phyloP scores from a whole-genome alignment of 1,140 invertebrate species.

The Nephila pilipes region DNA sequence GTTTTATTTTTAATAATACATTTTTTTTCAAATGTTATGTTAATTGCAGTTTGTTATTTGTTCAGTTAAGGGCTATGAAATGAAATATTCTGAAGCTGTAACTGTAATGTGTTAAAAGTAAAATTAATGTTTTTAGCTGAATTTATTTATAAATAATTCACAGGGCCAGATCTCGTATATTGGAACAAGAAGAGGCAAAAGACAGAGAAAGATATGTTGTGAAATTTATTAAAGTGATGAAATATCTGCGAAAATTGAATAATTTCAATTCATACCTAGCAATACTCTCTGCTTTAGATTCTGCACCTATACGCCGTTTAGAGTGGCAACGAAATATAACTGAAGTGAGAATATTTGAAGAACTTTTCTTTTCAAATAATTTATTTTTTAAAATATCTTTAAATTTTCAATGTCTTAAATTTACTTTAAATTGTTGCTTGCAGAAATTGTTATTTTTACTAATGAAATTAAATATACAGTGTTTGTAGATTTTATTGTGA shows the following conservation, averaged over 20 bases:
- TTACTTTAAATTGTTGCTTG: background rate
- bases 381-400: background rate
- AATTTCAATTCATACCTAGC: constrained; percentile 99
- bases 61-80: too few species aligned
- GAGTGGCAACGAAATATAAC: constrained; percentile 96
- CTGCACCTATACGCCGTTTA: constrained; percentile 94
- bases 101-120: too few species aligned
- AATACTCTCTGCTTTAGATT: constrained; percentile 96
- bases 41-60: too few species aligned
- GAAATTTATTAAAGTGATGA: constrained; percentile 99
- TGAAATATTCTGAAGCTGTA: too few species aligned
- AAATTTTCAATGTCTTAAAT: background rate
- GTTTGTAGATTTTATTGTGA: too few species aligned
- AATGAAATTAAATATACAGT: too few species aligned
- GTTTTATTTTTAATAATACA: too few species aligned
- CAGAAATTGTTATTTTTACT: too few species aligned
- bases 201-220: constrained; percentile 97
- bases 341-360: constrained; percentile 84
- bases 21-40: too few species aligned
- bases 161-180: constrained; percentile 89
- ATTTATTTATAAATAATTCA: constrained; percentile 65
- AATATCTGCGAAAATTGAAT: constrained; percentile 96
- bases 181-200: constrained; percentile 91
- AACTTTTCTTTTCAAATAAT: background rate
- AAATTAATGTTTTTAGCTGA: too few species aligned